Evolutionary conservation across 53 echinoderm and acorn worm species (phyloP), one percentile per base, ranked within the genome.

Genomic region (Zoroaster sp.): DNA sequence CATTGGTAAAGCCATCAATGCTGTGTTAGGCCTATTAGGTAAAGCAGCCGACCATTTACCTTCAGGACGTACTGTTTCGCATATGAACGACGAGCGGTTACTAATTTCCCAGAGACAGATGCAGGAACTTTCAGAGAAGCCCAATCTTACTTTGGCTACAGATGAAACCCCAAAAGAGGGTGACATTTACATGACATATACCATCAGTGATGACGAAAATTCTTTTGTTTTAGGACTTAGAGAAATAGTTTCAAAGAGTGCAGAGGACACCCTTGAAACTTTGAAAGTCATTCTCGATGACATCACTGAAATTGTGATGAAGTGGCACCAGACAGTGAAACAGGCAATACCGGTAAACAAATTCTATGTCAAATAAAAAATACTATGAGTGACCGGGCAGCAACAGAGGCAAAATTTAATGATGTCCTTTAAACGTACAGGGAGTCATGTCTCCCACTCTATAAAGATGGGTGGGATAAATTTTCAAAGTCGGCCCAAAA

Each of bases 301-400:
- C n/a, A n/a, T n/a, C n/a, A n/a, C n/a, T n/a, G n/a, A n/a, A n/a
- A n/a, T n/a, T n/a, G n/a, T n/a, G n/a, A n/a, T 46, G 47, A 46
- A 46, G 47, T 46, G 47, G 47, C 47, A 46, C 47, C 47, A 46
- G 47, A 46, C 15, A 46, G 47, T 75, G 45, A 17, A 46, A 75
- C 23, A 12, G 46, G 44, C 31, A 45, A 75, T 75, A 23, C 44
- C 14, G 75, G 75, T 30, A 38, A 43, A 28, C 3, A 46, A 46
- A 75, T 46, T 44, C 47, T 75, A 10, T 77, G 77, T 45, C 53
- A 77, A 46, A 77, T 77, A 32, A 52, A 53, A 14, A 77, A 77
- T 35, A 77, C 52, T 33, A 77, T 53, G 77, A 53, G 77, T 17
- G 77, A 77, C 54, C 33, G 54, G 53, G 54, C 77, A 33, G 52